Evolutionary conservation across 2,797 vertebrate genomes (phyloP).

Genomic region (Tauraco hartlaubi): DNA sequence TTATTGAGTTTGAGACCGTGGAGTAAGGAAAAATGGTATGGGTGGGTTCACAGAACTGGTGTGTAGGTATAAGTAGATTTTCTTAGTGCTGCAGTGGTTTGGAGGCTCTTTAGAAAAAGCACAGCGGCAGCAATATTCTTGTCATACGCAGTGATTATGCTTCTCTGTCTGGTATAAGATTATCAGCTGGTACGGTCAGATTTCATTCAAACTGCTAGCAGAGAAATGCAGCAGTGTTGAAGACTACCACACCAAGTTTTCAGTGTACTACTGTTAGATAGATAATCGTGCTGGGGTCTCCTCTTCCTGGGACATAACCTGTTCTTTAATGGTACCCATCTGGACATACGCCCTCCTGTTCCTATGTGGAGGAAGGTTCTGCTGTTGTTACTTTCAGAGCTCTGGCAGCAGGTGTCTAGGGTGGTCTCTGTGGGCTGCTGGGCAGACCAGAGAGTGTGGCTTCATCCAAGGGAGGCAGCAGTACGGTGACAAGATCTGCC

Average conservation of each 20-base stretch:
- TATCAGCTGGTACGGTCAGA: not conserved
- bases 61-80: not conserved
- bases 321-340: not conserved
- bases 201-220: not conserved
- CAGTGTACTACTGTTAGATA: not conserved
- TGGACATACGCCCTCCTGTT: not conserved
- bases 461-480: not conserved
- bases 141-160: not conserved
- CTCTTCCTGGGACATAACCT: not conserved
- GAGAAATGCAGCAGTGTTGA: not conserved
- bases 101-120: not conserved
- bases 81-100: not conserved
- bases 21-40: not conserved
- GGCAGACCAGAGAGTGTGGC: not conserved
- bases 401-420: not conserved
- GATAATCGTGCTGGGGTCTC: not conserved
- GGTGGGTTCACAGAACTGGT: not conserved
- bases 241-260: not conserved
- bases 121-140: not conserved
- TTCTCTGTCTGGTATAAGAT: not conserved
- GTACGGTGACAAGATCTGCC: not conserved
- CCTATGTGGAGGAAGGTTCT: not conserved
- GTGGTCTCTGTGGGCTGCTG: not conserved
- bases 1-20: not conserved
- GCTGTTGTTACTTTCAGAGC: not conserved